Evolutionary conservation across 2,797 vertebrate species (phyloP), one percentile per base, ranked within the genome.

Genomic region (Crenichthys baileyi): DNA sequence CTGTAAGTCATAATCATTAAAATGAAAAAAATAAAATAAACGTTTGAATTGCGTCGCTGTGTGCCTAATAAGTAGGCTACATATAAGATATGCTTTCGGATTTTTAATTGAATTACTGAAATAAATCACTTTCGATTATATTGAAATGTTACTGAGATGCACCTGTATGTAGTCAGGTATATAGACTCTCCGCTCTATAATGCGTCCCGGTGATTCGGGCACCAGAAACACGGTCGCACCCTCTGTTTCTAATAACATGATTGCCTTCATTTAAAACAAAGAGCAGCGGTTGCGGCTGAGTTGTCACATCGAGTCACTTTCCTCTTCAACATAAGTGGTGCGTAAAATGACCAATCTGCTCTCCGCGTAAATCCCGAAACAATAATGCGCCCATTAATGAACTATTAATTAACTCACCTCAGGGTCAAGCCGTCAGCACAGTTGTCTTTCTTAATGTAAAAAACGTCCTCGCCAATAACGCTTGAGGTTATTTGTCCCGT

Each of bases 381-480:
- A 22, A 41, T 4, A 67, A 29, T 60, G 50, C 39, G 20, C 24
- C 36, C 36, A 36, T 29, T 31, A 70, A 79, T 31, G 74, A 81
- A 5, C 51, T 44, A 26, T 31, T 71, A 74, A 84, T 71, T 4
- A 80, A 91, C 93, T 93, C 87, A 94, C 94, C 94, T 79, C 61
- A 46, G 63, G 70, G 76, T 80, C 56, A 84, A 77, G 81, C 82
- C 74, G 79, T 51, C 70, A 50, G 63, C 36, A 2, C 22, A 22
- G 56, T 13, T 36, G 11, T 13, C 36, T 26, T 15, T 65, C 78
- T 79, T 48, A 73, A 75, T 50, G 77, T 51, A 20, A 56, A n/a
- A 50, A 15, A 75, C 70, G 80, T 67, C 73, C 71, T 29, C 75
- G 76, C 36, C 58, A 82, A 83, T 85, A 41, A 82, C 72, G 55